These are phyloP conservation scores for Agrypnia vestita DNA, from an alignment of 1,140 invertebrate species.

Conservation along the genomic window DNA sequence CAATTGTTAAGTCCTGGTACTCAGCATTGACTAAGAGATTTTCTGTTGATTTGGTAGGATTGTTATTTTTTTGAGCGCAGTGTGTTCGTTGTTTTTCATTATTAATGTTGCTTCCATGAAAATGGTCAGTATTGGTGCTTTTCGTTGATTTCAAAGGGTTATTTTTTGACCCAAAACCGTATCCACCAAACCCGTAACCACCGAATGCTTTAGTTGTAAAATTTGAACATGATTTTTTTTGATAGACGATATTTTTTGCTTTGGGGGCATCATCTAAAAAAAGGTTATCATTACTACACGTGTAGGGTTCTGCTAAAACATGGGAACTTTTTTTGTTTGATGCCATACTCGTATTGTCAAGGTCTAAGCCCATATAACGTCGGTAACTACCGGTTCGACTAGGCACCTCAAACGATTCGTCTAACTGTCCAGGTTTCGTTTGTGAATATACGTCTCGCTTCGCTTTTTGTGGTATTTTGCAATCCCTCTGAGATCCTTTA, in stretches of 20 bases:
- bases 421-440: constrained; percentile 65
- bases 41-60: constrained; percentile 84
- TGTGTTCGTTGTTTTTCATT: constrained; percentile 12
- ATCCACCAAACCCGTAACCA: constrained; percentile 88
- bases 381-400: constrained; percentile 75
- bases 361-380: constrained; percentile 16
- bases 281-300: constrained; percentile 86
- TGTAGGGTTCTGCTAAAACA: constrained; percentile 83
- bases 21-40: constrained; percentile 80
- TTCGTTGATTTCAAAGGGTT: constrained; percentile 69
- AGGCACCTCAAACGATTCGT: constrained; percentile 73
- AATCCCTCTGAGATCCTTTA: constrained; percentile 45
- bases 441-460: constrained; percentile 67
- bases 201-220: constrained; percentile 86
- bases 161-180: constrained; percentile 79
- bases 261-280: constrained; percentile 81
- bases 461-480: constrained; percentile 62
- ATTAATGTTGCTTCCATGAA: constrained; percentile 66
- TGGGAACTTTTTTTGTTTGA: constrained; percentile 82
- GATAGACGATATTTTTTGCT: constrained; percentile 70
- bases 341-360: constrained; percentile 69
- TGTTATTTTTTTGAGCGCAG: constrained; percentile 62
- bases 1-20: constrained; percentile 75
- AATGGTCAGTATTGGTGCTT: constrained; percentile 70
- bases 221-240: constrained; percentile 90